These are phyloP conservation scores for Drosophila cracens DNA, from an alignment of 2,888 invertebrate genomes.

Conservation along the genomic window DNA sequence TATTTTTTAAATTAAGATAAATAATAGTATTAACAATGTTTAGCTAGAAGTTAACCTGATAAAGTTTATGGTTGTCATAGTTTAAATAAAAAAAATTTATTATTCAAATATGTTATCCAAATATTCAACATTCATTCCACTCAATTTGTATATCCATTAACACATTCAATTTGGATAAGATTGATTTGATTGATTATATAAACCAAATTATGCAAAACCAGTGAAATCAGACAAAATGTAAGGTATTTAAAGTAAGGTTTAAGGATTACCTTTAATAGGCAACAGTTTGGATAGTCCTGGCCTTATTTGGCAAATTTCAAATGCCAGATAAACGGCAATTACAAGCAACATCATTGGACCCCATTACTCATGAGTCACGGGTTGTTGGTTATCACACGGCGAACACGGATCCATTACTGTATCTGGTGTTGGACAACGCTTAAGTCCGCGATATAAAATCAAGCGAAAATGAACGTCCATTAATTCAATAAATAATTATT, in stretches of 20 bases:
- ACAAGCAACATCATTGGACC: conserved; percentile 33
- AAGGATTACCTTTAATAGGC: background rate
- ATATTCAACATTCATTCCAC: background rate
- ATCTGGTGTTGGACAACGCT: conserved; percentile 77
- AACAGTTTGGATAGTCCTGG: background rate
- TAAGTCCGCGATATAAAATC: conserved; percentile 71
- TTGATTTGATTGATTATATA: background rate
- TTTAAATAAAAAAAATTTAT: background rate
- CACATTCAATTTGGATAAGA: background rate
- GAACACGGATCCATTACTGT: conserved; percentile 71
- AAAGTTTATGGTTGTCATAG: background rate
- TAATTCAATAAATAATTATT: conserved; percentile 83
- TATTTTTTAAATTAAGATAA: background rate
- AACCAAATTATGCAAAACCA: background rate
- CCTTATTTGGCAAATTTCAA: conserved; percentile 46
- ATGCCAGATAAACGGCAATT: conserved; percentile 47
- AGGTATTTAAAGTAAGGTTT: background rate
- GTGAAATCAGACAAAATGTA: background rate
- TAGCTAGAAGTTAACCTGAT: background rate
- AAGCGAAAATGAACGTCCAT: conserved; percentile 63
- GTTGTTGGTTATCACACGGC: conserved; percentile 35
- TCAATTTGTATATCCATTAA: background rate
- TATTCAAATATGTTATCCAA: background rate
- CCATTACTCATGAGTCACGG: conserved; percentile 41
- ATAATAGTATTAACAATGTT: background rate